A percentile compares a stretch with the other conserved stretches of the same genome.
Conservation (phyloP, 2,888 invertebrate genomes). For the Rhorus exstirpatorius region DNA sequence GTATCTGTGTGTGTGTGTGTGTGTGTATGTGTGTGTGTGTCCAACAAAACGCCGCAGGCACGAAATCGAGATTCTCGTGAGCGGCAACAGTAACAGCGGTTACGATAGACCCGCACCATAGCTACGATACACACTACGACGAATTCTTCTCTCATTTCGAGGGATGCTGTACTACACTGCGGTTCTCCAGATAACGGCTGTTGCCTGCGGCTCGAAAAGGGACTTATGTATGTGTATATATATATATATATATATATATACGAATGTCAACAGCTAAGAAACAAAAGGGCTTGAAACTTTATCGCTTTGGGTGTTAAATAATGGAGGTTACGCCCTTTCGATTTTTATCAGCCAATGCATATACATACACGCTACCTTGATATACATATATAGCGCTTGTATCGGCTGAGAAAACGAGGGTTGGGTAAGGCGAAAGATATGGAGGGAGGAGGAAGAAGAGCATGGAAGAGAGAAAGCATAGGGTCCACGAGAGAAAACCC, state of each 20-base stretch:
- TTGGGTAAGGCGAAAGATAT: conserved; percentile 55
- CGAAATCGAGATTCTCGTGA: conserved; percentile 47
- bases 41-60: conserved; percentile 51
- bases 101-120: conserved; percentile 44
- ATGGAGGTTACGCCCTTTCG: conserved; percentile 5
- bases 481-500: conserved; percentile 53
- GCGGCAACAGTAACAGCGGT: conserved; percentile 26
- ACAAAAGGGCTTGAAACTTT: conserved; percentile 7
- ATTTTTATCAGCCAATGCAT: background rate
- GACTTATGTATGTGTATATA: conserved; percentile 28
- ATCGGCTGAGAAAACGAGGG: conserved; percentile 61
- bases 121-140: conserved; percentile 72
- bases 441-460: conserved; percentile 57
- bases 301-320: background rate
- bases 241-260: background rate
- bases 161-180: conserved; percentile 67
- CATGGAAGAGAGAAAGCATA: conserved; percentile 58
- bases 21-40: background rate
- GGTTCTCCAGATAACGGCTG: conserved; percentile 80
- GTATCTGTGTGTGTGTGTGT: background rate
- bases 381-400: conserved; percentile 31
- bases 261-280: background rate
- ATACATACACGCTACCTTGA: background rate
- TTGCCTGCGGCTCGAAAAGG: conserved; percentile 76
- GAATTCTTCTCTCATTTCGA: conserved; percentile 76